Base-by-base conservation (phyloP, 2,113 vertebrate genomes). In the Myodes glareolus region DNA sequence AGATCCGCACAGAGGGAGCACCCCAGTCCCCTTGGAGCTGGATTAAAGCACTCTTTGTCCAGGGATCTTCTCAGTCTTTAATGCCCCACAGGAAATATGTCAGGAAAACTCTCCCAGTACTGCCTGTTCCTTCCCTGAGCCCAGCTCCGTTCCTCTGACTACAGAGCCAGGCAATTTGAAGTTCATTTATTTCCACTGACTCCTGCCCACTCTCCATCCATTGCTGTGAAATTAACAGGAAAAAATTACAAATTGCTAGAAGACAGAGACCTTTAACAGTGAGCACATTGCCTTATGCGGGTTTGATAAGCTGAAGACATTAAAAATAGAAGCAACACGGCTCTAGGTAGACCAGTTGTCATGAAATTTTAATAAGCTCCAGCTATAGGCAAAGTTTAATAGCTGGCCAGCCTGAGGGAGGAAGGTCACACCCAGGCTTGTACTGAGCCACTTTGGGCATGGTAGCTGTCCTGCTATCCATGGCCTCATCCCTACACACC, bases 271-370 rank as follows among this genome's bases (percentile, higher is more conserved):
- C 88, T 92, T 11, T 94, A 75, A n/a, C 87, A 58, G 25, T 39
- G 36, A 45, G 12, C 55, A 2, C 68, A 31, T 94, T 31, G 2
- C 68, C 93, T 97, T 96, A 95, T 95, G 85, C 67, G 95, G 91
- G 95, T 97, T 95, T 97, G 96, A 98, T 96, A 96, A 68, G 70
- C 36, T 73, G 77, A 92, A 94, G 97, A 17, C 95, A 98, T 98
- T 98, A 98, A 98, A 98, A 97, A 98, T 98, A 97, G 96, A 98
- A 92, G 94, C 98, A 95, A 91, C 97, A 94, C 72, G 91, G 94
- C 76, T 96, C 85, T 85, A 86, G 95, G 67, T 94, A 93, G 95
- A 80, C 96, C 95, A 80, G 94, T 65, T 80, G 96, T 72, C 42
- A 92, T 98, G 95, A 97, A 98, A 98, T 84, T 98, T 97, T 98